Conservation (phyloP, 2,113 vertebrate genomes). For the Pampusana beccarii region DNA sequence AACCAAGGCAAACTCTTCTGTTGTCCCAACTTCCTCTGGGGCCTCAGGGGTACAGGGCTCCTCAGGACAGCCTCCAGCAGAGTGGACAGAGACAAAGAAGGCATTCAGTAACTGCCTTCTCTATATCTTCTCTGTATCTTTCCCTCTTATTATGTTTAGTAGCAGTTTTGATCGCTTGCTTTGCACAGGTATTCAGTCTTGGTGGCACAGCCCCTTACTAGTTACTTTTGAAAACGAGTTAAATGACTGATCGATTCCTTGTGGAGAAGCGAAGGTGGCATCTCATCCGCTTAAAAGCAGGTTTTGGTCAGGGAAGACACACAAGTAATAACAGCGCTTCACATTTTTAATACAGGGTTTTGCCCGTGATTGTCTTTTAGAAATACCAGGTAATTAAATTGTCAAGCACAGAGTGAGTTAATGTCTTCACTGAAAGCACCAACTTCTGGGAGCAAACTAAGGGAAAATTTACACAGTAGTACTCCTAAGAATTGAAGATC, state of each 20-base stretch:
- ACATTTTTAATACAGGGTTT: neutral
- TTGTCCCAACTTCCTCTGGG: no score
- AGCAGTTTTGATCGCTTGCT: neutral
- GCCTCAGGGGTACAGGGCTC: no score
- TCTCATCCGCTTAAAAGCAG: neutral
- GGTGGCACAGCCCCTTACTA: neutral
- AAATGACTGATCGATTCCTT: neutral
- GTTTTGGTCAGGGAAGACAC: neutral
- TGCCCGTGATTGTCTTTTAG: neutral
- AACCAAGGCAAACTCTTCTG: no score
- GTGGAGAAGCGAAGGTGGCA: neutral
- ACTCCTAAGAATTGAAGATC: neutral
- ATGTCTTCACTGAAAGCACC: neutral
- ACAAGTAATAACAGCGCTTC: neutral
- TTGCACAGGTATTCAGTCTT: neutral
- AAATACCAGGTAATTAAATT: constrained; percentile 9
- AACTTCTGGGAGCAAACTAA: neutral
- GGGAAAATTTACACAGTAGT: neutral
- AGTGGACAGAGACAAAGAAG: no score
- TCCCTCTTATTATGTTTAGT: no score
- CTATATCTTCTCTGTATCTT: no score
- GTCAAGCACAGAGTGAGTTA: neutral
- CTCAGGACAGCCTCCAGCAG: no score
- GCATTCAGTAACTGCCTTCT: no score
- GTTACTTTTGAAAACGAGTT: neutral